Conservation (phyloP, 1,140 invertebrate genomes). For the Himalopsyche phryganea region DNA sequence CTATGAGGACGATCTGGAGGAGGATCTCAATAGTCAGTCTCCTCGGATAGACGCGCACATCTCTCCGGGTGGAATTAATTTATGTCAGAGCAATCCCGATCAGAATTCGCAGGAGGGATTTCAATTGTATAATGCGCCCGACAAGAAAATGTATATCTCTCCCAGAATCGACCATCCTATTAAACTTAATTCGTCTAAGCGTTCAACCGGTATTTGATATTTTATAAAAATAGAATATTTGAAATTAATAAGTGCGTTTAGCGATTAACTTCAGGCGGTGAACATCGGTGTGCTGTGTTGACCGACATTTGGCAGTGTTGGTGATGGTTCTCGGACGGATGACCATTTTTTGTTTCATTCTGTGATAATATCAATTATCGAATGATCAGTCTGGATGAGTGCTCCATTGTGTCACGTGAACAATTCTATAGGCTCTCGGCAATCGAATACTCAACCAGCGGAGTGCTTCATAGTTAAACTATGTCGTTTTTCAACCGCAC, state of each 20-base stretch:
- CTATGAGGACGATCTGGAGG: slow-evolving; percentile 28
- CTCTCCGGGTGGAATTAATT: slow-evolving; percentile 1
- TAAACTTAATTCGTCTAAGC: slow-evolving; percentile 18
- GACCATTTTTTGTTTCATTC: too few species aligned
- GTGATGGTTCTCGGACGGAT: neutral
- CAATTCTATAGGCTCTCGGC: too few species aligned
- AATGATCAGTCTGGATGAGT: too few species aligned
- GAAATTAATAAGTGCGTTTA: neutral
- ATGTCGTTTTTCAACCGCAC: too few species aligned
- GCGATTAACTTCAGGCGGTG: neutral
- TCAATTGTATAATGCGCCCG: slow-evolving; percentile 15
- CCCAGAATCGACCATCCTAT: slow-evolving; percentile 10
- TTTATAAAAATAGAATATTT: neutral
- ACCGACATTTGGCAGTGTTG: neutral
- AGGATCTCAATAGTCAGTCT: slow-evolving; percentile 20
- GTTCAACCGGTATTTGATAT: slow-evolving; percentile 12
- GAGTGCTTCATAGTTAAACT: too few species aligned
- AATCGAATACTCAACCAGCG: too few species aligned
- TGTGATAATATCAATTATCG: neutral
- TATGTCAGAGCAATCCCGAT: slow-evolving; percentile 15
- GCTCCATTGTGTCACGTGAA: too few species aligned
- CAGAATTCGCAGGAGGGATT: slow-evolving; percentile 24
- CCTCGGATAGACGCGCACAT: slow-evolving; percentile 11
- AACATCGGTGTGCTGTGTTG: neutral
- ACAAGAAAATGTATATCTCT: slow-evolving; percentile 19